phyloP scores from a whole-genome alignment of 2,113 vertebrate species.

The Oxygymnocypris stewartii region DNA sequence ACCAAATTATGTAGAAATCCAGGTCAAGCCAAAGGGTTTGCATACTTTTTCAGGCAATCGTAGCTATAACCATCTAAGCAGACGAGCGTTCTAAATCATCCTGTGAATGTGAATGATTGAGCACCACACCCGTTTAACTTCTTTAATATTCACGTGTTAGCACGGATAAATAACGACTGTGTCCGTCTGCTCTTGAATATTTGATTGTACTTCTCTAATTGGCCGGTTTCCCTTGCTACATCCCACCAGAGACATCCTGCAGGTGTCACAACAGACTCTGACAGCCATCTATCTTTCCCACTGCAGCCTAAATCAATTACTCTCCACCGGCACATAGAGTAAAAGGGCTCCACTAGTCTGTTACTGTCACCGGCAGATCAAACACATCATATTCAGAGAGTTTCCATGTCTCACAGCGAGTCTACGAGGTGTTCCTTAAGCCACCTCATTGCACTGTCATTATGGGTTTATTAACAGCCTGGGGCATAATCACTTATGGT shows the following conservation, averaged over 20 bases:
- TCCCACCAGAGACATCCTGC: constrained; percentile 87
- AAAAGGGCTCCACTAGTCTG: constrained; percentile 37
- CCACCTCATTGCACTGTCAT: constrained; percentile 42
- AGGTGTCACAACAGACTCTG: constrained; percentile 84
- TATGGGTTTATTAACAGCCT: constrained; percentile 44
- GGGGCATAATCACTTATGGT: constrained; percentile 31
- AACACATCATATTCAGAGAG: constrained; percentile 37
- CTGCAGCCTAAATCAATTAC: constrained; percentile 86
- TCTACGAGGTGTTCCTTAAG: constrained; percentile 41
- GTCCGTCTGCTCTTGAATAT: constrained; percentile 93
- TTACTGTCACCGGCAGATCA: constrained; percentile 42
- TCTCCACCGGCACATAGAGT: constrained; percentile 57
- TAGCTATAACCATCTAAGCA: neutral
- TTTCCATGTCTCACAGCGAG: constrained; percentile 10
- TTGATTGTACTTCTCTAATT: constrained; percentile 95
- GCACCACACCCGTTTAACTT: constrained; percentile 93
- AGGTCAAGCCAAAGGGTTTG: neutral
- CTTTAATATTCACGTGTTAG: constrained; percentile 99
- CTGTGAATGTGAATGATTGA: constrained; percentile 87
- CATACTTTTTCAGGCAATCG: neutral
- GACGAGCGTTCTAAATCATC: neutral
- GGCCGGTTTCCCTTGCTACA: constrained; percentile 88
- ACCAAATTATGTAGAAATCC: constrained; percentile 1
- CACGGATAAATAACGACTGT: constrained; percentile 97
- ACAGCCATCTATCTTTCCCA: constrained; percentile 90